Evolutionary conservation across 2,888 invertebrate genomes (phyloP).

Genomic region (Neuroscelio doddi): DNA sequence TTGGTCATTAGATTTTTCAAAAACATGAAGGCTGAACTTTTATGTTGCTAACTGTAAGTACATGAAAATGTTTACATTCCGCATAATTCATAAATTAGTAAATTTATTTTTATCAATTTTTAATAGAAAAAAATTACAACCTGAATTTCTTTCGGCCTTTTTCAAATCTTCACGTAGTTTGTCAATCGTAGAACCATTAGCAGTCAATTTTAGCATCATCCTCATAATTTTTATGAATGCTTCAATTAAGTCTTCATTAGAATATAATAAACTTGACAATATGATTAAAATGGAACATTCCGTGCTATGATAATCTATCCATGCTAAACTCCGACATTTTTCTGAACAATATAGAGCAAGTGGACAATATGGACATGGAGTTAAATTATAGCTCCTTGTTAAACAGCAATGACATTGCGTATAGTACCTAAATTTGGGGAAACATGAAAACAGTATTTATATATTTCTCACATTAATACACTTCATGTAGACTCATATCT

Average conservation of each 20-base stretch:
- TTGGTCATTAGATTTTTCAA: no score
- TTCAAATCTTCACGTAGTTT: slow-evolving; percentile 61
- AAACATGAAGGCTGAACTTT: no score
- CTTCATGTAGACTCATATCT: no score
- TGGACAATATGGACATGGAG: slow-evolving; percentile 65
- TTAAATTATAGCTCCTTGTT: slow-evolving; percentile 62
- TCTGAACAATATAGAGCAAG: slow-evolving; percentile 67
- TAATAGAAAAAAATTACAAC: no score
- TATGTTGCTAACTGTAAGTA: no score
- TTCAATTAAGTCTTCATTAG: slow-evolving; percentile 65
- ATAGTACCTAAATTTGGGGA: no score
- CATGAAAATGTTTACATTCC: no score
- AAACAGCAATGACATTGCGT: slow-evolving; percentile 69
- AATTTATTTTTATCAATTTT: no score
- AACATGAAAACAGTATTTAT: no score
- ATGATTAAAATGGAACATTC: slow-evolving; percentile 63
- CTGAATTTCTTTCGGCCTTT: slow-evolving; percentile 55
- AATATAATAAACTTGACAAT: slow-evolving; percentile 61
- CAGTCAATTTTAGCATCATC: slow-evolving; percentile 60
- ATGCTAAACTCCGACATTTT: slow-evolving; percentile 59
- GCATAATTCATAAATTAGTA: no score
- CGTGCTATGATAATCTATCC: slow-evolving; percentile 60
- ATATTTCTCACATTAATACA: no score
- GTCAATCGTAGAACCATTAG: slow-evolving; percentile 59
- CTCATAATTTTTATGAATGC: slow-evolving; percentile 67